Percentiles rank a stretch among this genome's conserved stretches.
These are phyloP conservation scores for Euzophera pinguis DNA, from an alignment of 2,888 invertebrate genomes.

Conservation along the genomic window DNA sequence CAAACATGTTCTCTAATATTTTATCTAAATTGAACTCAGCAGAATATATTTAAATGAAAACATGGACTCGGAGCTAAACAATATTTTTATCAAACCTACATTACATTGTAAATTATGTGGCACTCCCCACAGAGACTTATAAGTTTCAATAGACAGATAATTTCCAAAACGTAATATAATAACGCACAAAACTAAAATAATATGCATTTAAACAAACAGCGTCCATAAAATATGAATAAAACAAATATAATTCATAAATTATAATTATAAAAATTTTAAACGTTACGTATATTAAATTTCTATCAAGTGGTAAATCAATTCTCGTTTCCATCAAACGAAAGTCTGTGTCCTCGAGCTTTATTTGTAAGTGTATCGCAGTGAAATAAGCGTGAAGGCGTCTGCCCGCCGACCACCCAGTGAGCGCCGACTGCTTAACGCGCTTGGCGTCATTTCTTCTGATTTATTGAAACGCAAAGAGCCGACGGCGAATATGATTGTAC, in stretches of 20 bases:
- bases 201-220: not conserved
- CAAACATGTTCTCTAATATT: too few relatives aligned
- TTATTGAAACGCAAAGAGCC: constrained; percentile 65
- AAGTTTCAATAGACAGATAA: not conserved
- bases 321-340: constrained; percentile 42
- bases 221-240: not conserved
- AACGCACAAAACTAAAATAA: not conserved
- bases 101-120: too few relatives aligned
- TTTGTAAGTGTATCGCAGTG: constrained; percentile 60
- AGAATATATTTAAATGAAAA: too few relatives aligned
- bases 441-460: constrained; percentile 73
- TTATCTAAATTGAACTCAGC: too few relatives aligned
- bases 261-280: not conserved
- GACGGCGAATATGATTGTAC: constrained; percentile 33
- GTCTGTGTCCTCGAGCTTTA: constrained; percentile 59
- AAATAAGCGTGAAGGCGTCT: constrained; percentile 69
- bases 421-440: constrained; percentile 71
- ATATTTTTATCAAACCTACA: too few relatives aligned
- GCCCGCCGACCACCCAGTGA: constrained; percentile 68
- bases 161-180: not conserved
- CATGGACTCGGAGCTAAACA: too few relatives aligned
- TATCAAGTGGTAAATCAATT: constrained; percentile 19
- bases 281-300: not conserved
- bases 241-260: constrained; percentile 4
- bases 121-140: too few relatives aligned